Percentiles rank a stretch among this genome's conserved stretches.
These are phyloP conservation scores for Drosophila imparisetae DNA, from an alignment of 2,888 invertebrate genomes.

Conservation along the genomic window DNA sequence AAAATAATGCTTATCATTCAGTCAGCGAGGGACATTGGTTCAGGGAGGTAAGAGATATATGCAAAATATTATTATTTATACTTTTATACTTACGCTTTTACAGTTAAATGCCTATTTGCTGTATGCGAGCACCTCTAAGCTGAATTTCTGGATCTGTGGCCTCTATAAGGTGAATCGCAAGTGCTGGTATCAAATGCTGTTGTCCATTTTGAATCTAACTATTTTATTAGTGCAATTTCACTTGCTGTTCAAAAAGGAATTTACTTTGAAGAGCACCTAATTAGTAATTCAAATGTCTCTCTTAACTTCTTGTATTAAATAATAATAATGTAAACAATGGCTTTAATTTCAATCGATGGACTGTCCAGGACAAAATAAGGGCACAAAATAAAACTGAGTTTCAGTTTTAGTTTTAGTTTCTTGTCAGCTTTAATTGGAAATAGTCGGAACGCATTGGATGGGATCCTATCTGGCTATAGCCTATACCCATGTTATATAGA, in stretches of 20 bases:
- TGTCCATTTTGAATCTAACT: slow-evolving; percentile 24
- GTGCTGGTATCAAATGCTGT: slow-evolving; percentile 49
- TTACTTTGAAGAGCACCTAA: background rate
- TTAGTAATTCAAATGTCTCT: background rate
- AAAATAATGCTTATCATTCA: slow-evolving; percentile 16
- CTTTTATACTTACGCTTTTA: background rate
- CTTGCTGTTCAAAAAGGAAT: slow-evolving; percentile 20
- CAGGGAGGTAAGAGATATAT: slow-evolving; percentile 6
- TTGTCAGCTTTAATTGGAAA: background rate
- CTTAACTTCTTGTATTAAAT: too few species aligned
- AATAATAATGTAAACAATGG: background rate
- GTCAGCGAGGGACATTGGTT: slow-evolving; percentile 21
- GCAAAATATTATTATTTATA: background rate
- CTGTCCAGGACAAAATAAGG: background rate
- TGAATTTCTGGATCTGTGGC: slow-evolving; percentile 52
- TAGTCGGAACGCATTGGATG: slow-evolving; percentile 10
- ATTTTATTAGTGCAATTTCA: slow-evolving; percentile 58
- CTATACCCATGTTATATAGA: too few species aligned
- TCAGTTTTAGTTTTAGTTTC: slow-evolving; percentile 7
- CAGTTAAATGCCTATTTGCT: slow-evolving; percentile 51
- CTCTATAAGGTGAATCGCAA: slow-evolving; percentile 45
- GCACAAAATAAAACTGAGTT: background rate
- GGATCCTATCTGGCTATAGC: too few species aligned
- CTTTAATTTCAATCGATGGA: background rate
- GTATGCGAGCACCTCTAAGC: slow-evolving; percentile 33